These are phyloP conservation scores for Sebastes steindachneri DNA, from an alignment of 2,797 vertebrate species.

Conservation along the genomic window DNA sequence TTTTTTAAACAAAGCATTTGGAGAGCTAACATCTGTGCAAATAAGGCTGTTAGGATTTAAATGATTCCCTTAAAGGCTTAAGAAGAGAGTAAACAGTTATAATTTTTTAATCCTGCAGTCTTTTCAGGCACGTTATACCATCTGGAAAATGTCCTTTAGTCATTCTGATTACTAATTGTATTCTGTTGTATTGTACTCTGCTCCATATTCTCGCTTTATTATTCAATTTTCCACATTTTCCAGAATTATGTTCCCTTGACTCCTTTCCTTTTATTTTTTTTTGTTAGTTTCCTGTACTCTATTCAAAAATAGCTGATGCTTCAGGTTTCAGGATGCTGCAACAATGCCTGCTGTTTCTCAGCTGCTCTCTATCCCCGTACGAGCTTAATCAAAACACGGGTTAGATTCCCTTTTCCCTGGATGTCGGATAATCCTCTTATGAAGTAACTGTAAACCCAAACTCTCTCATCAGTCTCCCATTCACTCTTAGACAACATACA, in stretches of 20 bases:
- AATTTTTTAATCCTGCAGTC: constrained; percentile 5
- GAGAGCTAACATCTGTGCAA: constrained; percentile 15
- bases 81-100: constrained; percentile 4
- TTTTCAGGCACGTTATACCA: background rate
- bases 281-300: background rate
- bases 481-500: constrained; percentile 23
- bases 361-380: constrained; percentile 18
- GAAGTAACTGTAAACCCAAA: constrained; percentile 62
- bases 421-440: constrained; percentile 66
- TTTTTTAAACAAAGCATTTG: constrained; percentile 33
- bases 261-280: background rate
- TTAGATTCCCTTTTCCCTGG: constrained; percentile 51
- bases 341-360: constrained; percentile 17
- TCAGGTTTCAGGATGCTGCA: constrained; percentile 31
- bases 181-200: background rate
- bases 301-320: constrained; percentile 25
- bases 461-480: constrained; percentile 57
- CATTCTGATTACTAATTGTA: background rate
- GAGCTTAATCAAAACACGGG: constrained; percentile 55
- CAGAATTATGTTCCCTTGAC: background rate
- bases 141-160: background rate
- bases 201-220: background rate
- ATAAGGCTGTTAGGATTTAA: constrained; percentile 24
- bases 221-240: background rate
- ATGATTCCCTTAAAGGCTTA: constrained; percentile 18